These are phyloP conservation scores for Anthopleura sola DNA, from an alignment of 64 coral and sea anemone genomes.

Conservation along the genomic window DNA sequence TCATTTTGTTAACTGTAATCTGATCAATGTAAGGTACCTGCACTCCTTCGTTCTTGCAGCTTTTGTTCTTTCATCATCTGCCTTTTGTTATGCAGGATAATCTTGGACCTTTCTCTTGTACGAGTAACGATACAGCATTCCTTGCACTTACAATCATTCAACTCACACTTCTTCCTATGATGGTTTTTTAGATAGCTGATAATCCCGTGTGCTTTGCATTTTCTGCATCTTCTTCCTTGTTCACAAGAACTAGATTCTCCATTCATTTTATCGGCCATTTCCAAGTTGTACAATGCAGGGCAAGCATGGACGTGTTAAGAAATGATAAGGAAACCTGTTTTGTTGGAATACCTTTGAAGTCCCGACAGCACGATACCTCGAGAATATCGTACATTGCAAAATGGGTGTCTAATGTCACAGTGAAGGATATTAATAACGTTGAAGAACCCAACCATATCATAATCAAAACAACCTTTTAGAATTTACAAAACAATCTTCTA, in stretches of 20 bases:
- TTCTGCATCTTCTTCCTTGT: not conserved
- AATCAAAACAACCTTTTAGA: too few relatives aligned
- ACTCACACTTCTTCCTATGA: not conserved
- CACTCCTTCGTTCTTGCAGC: not conserved
- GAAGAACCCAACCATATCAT: too few relatives aligned
- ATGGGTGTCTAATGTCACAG: too few relatives aligned
- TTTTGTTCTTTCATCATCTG: not conserved
- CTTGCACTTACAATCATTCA: not conserved
- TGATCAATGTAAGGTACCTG: not conserved
- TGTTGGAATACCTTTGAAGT: too few relatives aligned
- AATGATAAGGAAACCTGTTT: too few relatives aligned
- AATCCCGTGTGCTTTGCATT: not conserved
- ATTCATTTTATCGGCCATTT: not conserved
- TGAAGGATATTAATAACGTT: too few relatives aligned
- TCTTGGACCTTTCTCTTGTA: not conserved
- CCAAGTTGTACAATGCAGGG: not conserved
- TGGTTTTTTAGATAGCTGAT: not conserved
- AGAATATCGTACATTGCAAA: too few relatives aligned
- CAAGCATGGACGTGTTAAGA: not conserved
- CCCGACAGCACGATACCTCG: too few relatives aligned
- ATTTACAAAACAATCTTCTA: too few relatives aligned
- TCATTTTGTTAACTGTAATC: not conserved
- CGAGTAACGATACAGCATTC: not conserved
- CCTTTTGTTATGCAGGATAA: not conserved
- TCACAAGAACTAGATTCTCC: not conserved